Conservation (phyloP, 2,113 vertebrate genomes). For the Lonchura striata region DNA sequence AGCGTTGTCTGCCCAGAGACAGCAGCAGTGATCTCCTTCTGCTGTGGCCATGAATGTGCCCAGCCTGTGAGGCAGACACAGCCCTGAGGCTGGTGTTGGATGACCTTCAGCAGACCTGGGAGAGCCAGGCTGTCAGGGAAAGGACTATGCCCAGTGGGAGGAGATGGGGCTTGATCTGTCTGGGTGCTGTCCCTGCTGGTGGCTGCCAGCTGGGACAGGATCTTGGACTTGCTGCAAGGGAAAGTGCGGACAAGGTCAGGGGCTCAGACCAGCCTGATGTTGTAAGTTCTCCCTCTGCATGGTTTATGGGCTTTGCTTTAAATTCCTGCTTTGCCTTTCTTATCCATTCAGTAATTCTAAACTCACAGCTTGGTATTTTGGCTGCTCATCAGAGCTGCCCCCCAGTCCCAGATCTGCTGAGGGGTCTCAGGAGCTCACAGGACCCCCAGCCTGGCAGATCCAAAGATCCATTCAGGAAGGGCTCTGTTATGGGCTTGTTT, state of each 20-base stretch:
- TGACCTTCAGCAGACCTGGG: not conserved
- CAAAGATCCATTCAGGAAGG: not conserved
- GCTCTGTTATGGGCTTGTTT: not conserved
- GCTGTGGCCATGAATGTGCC: not conserved
- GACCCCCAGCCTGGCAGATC: not conserved
- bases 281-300: not conserved
- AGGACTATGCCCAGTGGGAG: not conserved
- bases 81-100: fast-evolving
- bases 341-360: not conserved
- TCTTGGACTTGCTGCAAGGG: not conserved
- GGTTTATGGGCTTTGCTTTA: not conserved
- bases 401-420: not conserved
- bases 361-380: not conserved
- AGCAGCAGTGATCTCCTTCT: not conserved
- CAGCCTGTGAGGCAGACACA: not conserved
- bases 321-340: not conserved
- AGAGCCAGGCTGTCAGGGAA: not conserved
- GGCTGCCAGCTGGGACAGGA: not conserved
- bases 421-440: not conserved
- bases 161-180: not conserved
- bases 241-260: not conserved
- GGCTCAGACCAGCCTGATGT: not conserved
- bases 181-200: not conserved
- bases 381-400: not conserved
- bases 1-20: not conserved